These are phyloP conservation scores for Pristionchus entomophagus DNA, from an alignment of 2,888 invertebrate species.

Conservation along the genomic window DNA sequence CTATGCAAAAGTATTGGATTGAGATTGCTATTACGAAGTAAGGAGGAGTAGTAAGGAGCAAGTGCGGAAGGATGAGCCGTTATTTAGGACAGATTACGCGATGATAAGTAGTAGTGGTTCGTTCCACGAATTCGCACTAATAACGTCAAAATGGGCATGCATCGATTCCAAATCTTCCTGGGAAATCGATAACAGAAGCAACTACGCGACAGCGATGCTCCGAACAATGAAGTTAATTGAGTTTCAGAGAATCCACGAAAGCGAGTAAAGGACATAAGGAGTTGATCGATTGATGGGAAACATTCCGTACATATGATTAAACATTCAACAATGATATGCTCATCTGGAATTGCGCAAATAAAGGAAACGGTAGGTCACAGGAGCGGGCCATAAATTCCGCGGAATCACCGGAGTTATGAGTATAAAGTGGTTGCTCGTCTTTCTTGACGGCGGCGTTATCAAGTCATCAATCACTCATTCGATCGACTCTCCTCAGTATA, in stretches of 20 bases:
- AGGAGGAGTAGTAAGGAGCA: background rate
- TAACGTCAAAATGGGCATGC: background rate
- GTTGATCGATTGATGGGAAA: too few relatives aligned
- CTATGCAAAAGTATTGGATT: too few relatives aligned
- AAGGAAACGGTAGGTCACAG: conserved; percentile 32
- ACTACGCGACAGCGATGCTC: too few relatives aligned
- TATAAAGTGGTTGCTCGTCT: conserved; percentile 14
- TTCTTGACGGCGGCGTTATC: background rate
- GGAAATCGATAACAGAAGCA: too few relatives aligned
- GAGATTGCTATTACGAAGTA: too few relatives aligned
- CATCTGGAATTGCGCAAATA: too few relatives aligned
- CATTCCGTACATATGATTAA: too few relatives aligned
- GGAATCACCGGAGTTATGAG: background rate
- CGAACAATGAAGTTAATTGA: too few relatives aligned
- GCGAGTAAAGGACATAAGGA: too few relatives aligned
- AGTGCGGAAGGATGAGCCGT: background rate
- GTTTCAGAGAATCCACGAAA: too few relatives aligned
- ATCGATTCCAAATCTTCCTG: too few relatives aligned
- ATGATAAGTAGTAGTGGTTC: conserved; percentile 7
- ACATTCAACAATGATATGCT: too few relatives aligned
- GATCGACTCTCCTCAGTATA: background rate
- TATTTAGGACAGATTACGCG: background rate
- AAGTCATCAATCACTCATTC: conserved; percentile 35
- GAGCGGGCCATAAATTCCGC: background rate
- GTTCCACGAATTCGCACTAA: background rate